phyloP scores from a whole-genome alignment of 2,888 invertebrate species.

The Campoplex capitator region DNA sequence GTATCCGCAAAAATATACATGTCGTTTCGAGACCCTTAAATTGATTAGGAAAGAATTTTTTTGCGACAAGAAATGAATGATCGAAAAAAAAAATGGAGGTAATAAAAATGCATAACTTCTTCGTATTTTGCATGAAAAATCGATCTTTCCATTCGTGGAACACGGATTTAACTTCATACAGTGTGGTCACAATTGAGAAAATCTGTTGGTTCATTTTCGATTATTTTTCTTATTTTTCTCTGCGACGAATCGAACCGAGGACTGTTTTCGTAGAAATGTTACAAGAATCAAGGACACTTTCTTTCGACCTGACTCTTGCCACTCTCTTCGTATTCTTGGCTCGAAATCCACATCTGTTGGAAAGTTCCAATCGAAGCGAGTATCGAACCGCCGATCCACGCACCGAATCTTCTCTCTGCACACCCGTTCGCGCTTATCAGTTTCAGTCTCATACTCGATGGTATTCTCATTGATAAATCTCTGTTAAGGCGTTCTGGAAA shows the following conservation, averaged over 20 bases:
- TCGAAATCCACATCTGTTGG: constrained; percentile 99
- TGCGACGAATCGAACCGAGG: constrained; percentile 15
- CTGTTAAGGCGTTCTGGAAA: constrained; percentile 97
- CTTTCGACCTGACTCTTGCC: constrained; percentile 98
- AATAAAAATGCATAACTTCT: neutral
- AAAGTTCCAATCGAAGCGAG: constrained; percentile 99
- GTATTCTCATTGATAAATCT: constrained; percentile 94
- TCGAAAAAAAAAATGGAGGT: neutral
- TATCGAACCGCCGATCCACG: constrained; percentile 99
- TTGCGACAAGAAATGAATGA: neutral
- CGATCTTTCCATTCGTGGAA: neutral
- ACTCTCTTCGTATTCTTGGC: constrained; percentile 99
- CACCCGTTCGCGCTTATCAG: constrained; percentile 96
- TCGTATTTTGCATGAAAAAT: neutral
- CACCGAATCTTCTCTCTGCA: constrained; percentile 96
- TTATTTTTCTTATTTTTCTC: neutral
- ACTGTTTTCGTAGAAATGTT: constrained; percentile 4
- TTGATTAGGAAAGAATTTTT: constrained; percentile 1
- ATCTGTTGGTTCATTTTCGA: neutral
- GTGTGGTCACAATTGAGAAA: neutral
- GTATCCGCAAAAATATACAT: constrained; percentile 2
- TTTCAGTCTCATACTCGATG: constrained; percentile 97
- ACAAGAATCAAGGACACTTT: constrained; percentile 91
- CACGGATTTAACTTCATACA: neutral
- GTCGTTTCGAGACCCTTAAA: neutral